A percentile compares a stretch with the other conserved stretches of the same genome.
Conservation (phyloP, 2,888 invertebrate species). For the Bombylius discolor region DNA sequence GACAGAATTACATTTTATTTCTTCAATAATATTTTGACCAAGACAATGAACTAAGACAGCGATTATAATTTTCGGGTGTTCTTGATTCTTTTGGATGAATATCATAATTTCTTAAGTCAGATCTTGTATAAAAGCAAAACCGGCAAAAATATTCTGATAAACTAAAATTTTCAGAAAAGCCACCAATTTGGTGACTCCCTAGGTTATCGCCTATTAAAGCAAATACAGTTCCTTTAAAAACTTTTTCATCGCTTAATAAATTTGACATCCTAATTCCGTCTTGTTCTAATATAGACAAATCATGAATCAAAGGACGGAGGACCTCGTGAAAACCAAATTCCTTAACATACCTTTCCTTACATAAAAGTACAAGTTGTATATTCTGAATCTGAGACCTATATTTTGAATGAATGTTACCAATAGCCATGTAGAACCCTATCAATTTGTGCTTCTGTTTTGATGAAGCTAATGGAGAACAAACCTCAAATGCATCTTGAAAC, state of each 20-base stretch:
- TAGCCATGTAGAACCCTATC: neutral
- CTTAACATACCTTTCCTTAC: neutral
- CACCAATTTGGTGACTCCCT: conserved; percentile 6
- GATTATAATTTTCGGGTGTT: neutral
- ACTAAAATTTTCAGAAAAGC: conserved; percentile 6
- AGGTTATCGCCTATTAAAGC: conserved; percentile 5
- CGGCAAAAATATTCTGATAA: conserved; percentile 4
- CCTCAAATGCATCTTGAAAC: neutral
- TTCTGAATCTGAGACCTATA: neutral
- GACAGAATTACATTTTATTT: conserved; percentile 18
- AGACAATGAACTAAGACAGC: neutral
- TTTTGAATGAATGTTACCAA: neutral
- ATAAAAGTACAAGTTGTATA: neutral
- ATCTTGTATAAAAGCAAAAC: neutral
- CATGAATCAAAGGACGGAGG: neutral
- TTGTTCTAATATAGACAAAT: neutral
- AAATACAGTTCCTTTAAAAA: neutral
- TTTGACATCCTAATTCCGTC: neutral
- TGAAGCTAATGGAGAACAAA: neutral
- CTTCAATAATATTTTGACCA: neutral
- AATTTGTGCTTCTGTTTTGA: neutral
- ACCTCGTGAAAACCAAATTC: neutral
- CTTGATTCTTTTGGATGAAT: neutral
- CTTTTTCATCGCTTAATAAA: neutral
- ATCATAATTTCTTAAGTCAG: neutral